Evolutionary conservation across 2,113 vertebrate species (phyloP), one percentile per base, ranked within the genome.

Genomic region (Syngnathus floridae): DNA sequence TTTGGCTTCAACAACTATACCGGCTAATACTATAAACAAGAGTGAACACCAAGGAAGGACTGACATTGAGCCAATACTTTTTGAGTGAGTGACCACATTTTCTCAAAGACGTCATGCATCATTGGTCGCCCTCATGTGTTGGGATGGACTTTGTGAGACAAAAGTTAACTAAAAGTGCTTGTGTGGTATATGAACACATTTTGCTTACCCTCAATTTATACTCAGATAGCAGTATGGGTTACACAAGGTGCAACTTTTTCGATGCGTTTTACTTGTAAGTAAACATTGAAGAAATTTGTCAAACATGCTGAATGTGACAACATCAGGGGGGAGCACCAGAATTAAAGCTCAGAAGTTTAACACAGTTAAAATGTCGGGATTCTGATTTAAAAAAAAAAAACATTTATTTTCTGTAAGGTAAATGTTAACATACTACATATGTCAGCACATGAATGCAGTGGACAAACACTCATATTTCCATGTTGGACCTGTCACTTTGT

Each of bases 361-460:
- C 78, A 59, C 83, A 45, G 74, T 82, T 87, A 82, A 89, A 84
- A 86, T 86, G 74, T 86, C 84, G 88, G 72, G 75, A 78, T 89
- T 89, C 85, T 84, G 81, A 90, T 90, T 22, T 22, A 1, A 22
- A 3, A 31, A 31, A 26, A 51, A 89, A 91, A 91, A 90, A 88
- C 82, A 84, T 91, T 91, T 91, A 90, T 91, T 91, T 85, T 64
- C 85, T 80, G 78, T 90, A 91, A 88, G 89, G 83, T 86, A 87
- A 84, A 80, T 85, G 85, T 89, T 89, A 88, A 90, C 90, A 91
- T 86, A 90, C 86, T 88, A 89, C 88, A 90, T 88, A 86, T 58
- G 74, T 79, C 87, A 90, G 86, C 80, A 87, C 82, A 87, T 79
- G 77, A 80, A 86, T 84, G 84, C 73, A 86, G 79, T 83, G 85